These are phyloP conservation scores for Gavialis gangeticus DNA, from an alignment of 2,113 vertebrate species.

Conservation along the genomic window DNA sequence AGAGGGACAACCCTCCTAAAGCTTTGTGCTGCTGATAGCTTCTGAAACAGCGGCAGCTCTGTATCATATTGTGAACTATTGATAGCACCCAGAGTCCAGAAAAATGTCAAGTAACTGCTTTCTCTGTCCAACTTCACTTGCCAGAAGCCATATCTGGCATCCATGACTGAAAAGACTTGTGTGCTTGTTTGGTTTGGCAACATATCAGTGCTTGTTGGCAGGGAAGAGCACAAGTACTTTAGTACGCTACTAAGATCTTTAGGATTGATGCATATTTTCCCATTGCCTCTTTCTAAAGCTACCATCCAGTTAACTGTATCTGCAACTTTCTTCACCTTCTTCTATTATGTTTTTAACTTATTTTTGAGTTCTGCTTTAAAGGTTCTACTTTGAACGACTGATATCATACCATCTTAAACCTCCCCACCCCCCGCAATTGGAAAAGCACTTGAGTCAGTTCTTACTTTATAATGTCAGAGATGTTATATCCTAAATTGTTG, in stretches of 20 bases:
- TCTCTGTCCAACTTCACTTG: constrained; percentile 67
- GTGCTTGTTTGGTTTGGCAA: constrained; percentile 70
- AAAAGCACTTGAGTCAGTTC: constrained; percentile 43
- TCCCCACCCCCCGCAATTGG: background rate
- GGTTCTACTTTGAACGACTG: constrained; percentile 29
- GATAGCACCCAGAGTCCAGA: constrained; percentile 75
- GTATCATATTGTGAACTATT: constrained; percentile 65
- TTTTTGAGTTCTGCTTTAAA: constrained; percentile 52
- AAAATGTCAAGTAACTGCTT: constrained; percentile 76
- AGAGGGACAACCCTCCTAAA: constrained; percentile 69
- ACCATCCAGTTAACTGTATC: constrained; percentile 65
- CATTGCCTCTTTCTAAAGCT: constrained; percentile 70
- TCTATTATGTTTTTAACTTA: constrained; percentile 66
- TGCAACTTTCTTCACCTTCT: constrained; percentile 65
- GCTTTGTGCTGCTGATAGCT: constrained; percentile 65
- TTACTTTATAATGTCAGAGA: constrained; percentile 45
- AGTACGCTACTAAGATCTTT: constrained; percentile 73
- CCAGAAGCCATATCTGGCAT: constrained; percentile 73
- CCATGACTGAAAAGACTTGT: constrained; percentile 71
- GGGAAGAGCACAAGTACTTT: constrained; percentile 62
- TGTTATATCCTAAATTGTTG: constrained; percentile 30
- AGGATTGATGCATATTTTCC: constrained; percentile 70
- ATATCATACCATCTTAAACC: constrained; percentile 45
- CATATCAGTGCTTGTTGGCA: constrained; percentile 74
- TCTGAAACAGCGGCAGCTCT: constrained; percentile 64